Evolutionary conservation across 2,888 invertebrate genomes (phyloP).

Genomic region (Pemphredon lugubris): DNA sequence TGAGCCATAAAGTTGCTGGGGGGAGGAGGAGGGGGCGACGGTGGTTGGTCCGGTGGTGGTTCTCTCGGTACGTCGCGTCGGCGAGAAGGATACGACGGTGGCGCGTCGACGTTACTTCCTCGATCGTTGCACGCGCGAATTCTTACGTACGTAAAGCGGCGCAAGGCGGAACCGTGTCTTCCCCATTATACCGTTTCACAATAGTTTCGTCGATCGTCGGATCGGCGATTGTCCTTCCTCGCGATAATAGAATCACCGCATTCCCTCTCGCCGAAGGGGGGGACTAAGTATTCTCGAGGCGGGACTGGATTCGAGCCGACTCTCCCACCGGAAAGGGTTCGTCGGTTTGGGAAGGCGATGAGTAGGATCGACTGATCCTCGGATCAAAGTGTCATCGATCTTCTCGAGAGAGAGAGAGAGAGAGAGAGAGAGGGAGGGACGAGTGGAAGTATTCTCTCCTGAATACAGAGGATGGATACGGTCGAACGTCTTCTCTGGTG

Average conservation of each 20-base stretch:
- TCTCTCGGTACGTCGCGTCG: constrained; percentile 33
- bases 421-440: constrained; percentile 24
- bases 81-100: constrained; percentile 25
- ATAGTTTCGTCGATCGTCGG: no score
- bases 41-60: constrained; percentile 33
- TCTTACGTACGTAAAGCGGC: constrained; percentile 15
- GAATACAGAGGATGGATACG: constrained; percentile 68
- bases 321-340: no score
- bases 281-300: no score
- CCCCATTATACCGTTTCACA: constrained; percentile 1
- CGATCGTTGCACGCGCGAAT: constrained; percentile 31
- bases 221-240: no score
- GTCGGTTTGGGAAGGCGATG: not conserved
- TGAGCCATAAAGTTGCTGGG: constrained; percentile 75
- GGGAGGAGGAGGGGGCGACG: no score
- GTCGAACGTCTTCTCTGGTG: constrained; percentile 71
- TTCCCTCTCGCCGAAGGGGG: no score
- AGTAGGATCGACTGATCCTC: constrained; percentile 1
- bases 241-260: no score
- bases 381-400: constrained; percentile 44
- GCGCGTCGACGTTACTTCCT: constrained; percentile 41
- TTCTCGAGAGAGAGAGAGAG: constrained; percentile 20
- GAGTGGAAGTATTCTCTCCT: no score
- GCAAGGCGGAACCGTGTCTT: constrained; percentile 5
- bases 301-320: no score